phyloP scores from a whole-genome alignment of 2,113 vertebrate genomes.

The Pygoscelis adeliae region DNA sequence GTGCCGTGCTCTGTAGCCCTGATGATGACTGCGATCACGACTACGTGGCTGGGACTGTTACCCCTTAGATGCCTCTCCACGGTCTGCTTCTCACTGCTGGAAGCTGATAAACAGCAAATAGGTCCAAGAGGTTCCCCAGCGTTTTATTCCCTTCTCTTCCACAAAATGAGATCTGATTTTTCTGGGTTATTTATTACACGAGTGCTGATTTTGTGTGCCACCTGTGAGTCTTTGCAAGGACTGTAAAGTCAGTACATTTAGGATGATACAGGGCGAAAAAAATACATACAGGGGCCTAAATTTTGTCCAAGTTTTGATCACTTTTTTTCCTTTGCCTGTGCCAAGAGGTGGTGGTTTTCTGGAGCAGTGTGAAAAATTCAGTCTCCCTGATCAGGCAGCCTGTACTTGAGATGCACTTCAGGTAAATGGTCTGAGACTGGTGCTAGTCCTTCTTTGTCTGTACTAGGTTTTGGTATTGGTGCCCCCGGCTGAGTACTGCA shows the following conservation, averaged over 20 bases:
- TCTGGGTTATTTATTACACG: background rate
- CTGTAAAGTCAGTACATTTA: background rate
- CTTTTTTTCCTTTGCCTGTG: background rate
- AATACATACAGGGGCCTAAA: background rate
- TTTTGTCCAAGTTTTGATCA: background rate
- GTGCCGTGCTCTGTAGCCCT: background rate
- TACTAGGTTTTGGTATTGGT: background rate
- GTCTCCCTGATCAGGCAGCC: background rate
- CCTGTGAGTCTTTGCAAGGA: background rate
- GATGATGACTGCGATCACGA: rapidly evolving
- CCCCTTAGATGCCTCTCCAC: background rate
- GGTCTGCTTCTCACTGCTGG: background rate
- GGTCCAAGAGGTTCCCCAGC: background rate
- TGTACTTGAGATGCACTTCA: background rate
- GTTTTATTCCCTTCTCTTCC: background rate
- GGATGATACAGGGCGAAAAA: background rate
- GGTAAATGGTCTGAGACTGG: background rate
- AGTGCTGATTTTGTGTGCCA: background rate
- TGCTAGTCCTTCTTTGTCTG: background rate
- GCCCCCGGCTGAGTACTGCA: background rate
- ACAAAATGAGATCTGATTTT: background rate
- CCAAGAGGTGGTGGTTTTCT: background rate
- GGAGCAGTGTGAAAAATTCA: background rate
- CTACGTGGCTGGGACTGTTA: background rate
- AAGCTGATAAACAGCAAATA: background rate